A percentile compares a stretch with the other conserved stretches of the same genome.
Conservation (phyloP, 2,888 invertebrate genomes). For the Suillia variegata region DNA sequence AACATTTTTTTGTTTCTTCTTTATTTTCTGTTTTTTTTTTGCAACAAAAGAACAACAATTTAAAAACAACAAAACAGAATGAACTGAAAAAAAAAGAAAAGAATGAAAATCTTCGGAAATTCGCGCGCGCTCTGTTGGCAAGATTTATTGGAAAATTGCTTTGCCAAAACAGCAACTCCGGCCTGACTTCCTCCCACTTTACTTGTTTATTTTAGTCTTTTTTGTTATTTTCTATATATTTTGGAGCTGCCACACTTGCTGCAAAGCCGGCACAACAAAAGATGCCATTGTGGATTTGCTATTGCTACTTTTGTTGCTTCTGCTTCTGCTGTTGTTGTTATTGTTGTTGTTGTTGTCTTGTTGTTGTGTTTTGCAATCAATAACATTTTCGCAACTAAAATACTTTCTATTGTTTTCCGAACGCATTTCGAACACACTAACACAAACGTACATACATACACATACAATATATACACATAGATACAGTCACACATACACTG, state of each 20-base stretch:
- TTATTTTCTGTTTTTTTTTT: too few species aligned
- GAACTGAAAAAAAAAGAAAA: background rate
- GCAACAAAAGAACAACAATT: too few species aligned
- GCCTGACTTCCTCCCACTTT: slow-evolving; percentile 4
- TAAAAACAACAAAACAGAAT: background rate
- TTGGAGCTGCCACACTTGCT: slow-evolving; percentile 6
- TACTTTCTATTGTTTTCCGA: slow-evolving; percentile 42
- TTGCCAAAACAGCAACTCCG: slow-evolving; percentile 37
- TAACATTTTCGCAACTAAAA: slow-evolving; percentile 50
- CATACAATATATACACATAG: slow-evolving; percentile 6
- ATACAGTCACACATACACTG: slow-evolving; percentile 2
- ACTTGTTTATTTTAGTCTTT: too few species aligned
- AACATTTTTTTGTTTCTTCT: too few species aligned
- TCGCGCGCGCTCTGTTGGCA: slow-evolving; percentile 12
- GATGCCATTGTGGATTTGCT: background rate
- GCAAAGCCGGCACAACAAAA: too few species aligned
- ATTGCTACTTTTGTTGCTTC: slow-evolving; percentile 2
- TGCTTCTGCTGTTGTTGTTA: too few species aligned
- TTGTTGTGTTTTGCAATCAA: slow-evolving; percentile 43
- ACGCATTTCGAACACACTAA: background rate
- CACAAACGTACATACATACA: slow-evolving; percentile 1
- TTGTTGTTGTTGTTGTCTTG: slow-evolving; percentile 30
- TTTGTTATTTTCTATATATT: too few species aligned
- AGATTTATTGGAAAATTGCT: slow-evolving; percentile 50
- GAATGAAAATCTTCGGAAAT: background rate